A percentile compares a stretch with the other conserved stretches of the same genome.
phyloP scores from a whole-genome alignment of 1,140 invertebrate genomes.

The Micrasema minimum region DNA sequence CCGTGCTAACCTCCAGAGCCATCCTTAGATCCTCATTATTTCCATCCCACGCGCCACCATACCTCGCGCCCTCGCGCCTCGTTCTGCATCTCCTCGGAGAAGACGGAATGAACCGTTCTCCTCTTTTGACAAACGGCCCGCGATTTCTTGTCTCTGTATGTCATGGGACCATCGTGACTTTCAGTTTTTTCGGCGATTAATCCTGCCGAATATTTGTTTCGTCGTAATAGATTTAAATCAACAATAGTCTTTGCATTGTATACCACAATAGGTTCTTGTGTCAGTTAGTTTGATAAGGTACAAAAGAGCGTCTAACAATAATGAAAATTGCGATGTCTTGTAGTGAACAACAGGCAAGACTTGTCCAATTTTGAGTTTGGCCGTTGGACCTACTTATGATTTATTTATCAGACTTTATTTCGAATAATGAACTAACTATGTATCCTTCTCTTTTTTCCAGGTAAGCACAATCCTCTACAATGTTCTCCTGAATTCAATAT shows the following conservation, averaged over 20 bases:
- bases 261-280: no score
- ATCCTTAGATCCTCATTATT: constrained; percentile 31
- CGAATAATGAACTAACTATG: background rate
- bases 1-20: constrained; percentile 23
- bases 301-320: no score
- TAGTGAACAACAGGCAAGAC: no score
- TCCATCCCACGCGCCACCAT: constrained; percentile 6
- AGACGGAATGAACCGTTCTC: constrained; percentile 3
- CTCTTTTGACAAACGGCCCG: constrained; percentile 24
- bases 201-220: background rate
- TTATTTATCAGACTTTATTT: constrained; percentile 3
- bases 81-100: no score
- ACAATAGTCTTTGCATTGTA: no score
- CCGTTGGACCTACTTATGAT: background rate
- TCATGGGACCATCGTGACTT: constrained; percentile 28
- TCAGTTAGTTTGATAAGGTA: no score
- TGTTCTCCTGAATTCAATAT: background rate
- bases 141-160: background rate
- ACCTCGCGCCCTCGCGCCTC: constrained; percentile 9
- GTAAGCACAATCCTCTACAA: constrained; percentile 7
- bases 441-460: constrained; percentile 12
- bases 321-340: no score
- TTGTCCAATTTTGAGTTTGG: no score
- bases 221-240: background rate
- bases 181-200: constrained; percentile 6